Evolutionary conservation across 2,888 invertebrate genomes (phyloP), one percentile per base, ranked within the genome.

Genomic region (Pristionchus fissidentatus): DNA sequence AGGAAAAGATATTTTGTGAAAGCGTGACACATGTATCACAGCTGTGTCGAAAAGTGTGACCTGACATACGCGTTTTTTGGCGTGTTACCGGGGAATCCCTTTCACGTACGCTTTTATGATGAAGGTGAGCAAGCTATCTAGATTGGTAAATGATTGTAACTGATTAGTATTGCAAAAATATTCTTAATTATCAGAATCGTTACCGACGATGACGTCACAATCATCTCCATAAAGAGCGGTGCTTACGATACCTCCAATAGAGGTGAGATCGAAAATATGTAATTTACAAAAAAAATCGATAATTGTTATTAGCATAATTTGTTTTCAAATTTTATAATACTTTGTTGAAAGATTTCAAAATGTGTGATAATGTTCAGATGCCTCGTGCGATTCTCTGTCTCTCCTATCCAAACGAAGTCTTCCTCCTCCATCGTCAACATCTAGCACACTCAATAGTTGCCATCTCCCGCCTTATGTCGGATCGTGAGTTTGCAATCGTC

Each of bases 181-280:
- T 3, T 19, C 1, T 26, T 3, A 41, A n/a, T 38, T n/a, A 26
- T 62, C 82, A 82, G 82, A 4, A 82, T 82, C 35, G 26, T 55
- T 35, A 70, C 62, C 22, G 80, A 81, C n/a, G 80, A 81, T n/a
- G 80, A 81, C 46, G 62, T 81, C 19, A 81, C 80, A 46, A 81
- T 81, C 22, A 81, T 81, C 43, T 81, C 80, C 2, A 81, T 81
- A 15, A 60, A 62, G 43, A 43, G 43, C 15, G 80, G 60, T 29
- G 32, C n/a, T 3, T 62, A 29, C 46, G 80, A 81, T 5, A 22
- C 10, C 0, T 46, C 19, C 0, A 35, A 43, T 57, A 49, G 57
- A 79, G 79, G 79, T 79, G 15, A 62, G 35, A 13, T 13, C 35
- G 62, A 35, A 49, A 49, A 49, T 49, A 15, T 49, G 13, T 13